These are phyloP conservation scores for Meteorus sp. DNA, from an alignment of 1,140 invertebrate species.

Conservation along the genomic window DNA sequence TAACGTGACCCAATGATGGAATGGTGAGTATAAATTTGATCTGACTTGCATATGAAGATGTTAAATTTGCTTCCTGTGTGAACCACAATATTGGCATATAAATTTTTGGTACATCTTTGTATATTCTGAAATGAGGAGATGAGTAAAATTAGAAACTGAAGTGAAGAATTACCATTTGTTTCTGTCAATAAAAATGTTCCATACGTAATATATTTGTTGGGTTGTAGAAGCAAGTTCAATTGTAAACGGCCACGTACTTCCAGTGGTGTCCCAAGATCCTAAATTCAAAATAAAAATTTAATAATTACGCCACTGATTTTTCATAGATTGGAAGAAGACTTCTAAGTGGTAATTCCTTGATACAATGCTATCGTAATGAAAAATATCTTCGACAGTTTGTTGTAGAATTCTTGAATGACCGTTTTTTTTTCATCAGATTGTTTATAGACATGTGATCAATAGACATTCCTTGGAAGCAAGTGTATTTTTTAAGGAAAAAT, in stretches of 20 bases:
- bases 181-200: constrained; percentile 33
- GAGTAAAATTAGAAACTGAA: constrained; percentile 7
- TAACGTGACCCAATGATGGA: constrained; percentile 57
- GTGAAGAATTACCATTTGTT: neutral
- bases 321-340: neutral
- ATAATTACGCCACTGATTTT: neutral
- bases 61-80: constrained; percentile 66
- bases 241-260: constrained; percentile 70
- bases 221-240: constrained; percentile 71
- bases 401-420: too few species aligned
- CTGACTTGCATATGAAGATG: constrained; percentile 61
- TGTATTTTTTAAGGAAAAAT: constrained; percentile 14
- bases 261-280: constrained; percentile 70
- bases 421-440: too few species aligned
- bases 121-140: constrained; percentile 54
- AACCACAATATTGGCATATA: constrained; percentile 78
- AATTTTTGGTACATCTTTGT: constrained; percentile 59
- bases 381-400: neutral
- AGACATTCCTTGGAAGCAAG: too few species aligned
- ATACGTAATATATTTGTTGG: constrained; percentile 62
- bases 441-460: too few species aligned
- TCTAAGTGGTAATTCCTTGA: neutral
- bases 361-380: neutral
- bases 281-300: constrained; percentile 29
- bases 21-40: constrained; percentile 61